A percentile compares a stretch with the other conserved stretches of the same genome.
phyloP scores from a whole-genome alignment of 2,888 invertebrate species.

The Pseudoips prasinana region DNA sequence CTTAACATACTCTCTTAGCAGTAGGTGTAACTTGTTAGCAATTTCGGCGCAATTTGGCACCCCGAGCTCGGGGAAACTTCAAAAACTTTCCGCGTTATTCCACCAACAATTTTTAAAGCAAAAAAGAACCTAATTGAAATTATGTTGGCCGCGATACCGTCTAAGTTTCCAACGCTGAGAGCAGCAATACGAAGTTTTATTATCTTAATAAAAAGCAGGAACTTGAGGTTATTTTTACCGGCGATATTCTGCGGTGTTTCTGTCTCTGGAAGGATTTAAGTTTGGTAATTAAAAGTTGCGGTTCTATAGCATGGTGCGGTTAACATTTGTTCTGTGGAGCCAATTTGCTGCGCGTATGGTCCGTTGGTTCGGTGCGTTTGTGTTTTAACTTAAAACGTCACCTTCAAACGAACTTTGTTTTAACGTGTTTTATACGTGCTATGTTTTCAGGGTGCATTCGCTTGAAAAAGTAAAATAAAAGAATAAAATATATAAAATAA shows the following conservation, averaged over 20 bases:
- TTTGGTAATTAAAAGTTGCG: conserved; percentile 72
- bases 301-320: conserved; percentile 43
- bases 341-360: conserved; percentile 40
- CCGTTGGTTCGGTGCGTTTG: conserved; percentile 21
- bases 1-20: too few species aligned
- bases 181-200: conserved; percentile 48
- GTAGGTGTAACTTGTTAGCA: conserved; percentile 1
- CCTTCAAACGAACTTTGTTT: conserved; percentile 6
- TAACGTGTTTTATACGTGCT: conserved; percentile 7
- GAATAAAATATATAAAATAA: too few species aligned
- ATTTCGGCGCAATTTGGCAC: conserved; percentile 2
- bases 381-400: conserved; percentile 17
- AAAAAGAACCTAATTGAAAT: conserved; percentile 53
- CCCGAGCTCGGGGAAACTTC: conserved; percentile 2
- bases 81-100: conserved; percentile 21
- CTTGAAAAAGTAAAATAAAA: too few species aligned
- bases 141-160: conserved; percentile 37
- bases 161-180: conserved; percentile 38
- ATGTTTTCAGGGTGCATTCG: too few species aligned
- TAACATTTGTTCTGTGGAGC: conserved; percentile 40
- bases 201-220: conserved; percentile 51
- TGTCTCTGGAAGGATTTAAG: conserved; percentile 53
- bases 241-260: conserved; percentile 53
- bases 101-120: conserved; percentile 19
- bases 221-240: conserved; percentile 42